Evolutionary conservation across 2,113 vertebrate genomes (phyloP).

Genomic region (Mystacornis crossleyi): DNA sequence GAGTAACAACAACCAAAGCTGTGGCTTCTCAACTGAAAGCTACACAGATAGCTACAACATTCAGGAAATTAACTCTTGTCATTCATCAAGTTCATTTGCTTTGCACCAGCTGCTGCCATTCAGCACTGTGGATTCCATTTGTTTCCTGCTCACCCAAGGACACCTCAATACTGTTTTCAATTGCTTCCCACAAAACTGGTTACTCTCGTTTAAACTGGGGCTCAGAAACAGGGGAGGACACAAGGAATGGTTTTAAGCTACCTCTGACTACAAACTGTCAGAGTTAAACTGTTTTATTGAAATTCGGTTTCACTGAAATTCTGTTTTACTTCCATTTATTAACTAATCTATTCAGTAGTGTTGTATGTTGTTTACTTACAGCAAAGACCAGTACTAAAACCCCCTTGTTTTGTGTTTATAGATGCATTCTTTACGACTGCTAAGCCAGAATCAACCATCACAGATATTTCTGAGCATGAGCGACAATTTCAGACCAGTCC

Average conservation of each 20-base stretch:
- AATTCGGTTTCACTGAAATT: not conserved
- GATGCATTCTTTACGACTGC: conserved; percentile 98
- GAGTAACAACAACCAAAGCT: not conserved
- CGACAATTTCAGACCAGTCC: conserved; percentile 95
- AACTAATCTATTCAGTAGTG: not conserved
- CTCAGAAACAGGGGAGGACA: not conserved
- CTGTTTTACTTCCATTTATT: not conserved
- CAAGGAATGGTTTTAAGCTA: not conserved
- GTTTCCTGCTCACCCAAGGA: not conserved
- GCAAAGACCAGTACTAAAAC: not conserved
- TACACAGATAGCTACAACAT: not conserved
- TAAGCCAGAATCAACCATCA: conserved; percentile 99
- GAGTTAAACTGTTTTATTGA: not conserved
- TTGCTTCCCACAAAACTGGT: not conserved
- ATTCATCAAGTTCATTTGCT: not conserved
- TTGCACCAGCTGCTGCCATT: not conserved
- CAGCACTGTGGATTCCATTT: not conserved
- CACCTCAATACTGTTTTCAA: not conserved
- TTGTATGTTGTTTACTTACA: not conserved
- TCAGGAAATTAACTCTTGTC: not conserved
- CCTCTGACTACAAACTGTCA: not conserved
- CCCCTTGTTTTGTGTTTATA: conserved; percentile 59
- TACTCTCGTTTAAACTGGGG: not conserved
- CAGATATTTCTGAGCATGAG: conserved; percentile 99
- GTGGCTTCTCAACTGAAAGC: not conserved